Evolutionary conservation across 2,888 invertebrate genomes (phyloP), one percentile per base, ranked within the genome.

Genomic region (Eremobia ochroleuca): DNA sequence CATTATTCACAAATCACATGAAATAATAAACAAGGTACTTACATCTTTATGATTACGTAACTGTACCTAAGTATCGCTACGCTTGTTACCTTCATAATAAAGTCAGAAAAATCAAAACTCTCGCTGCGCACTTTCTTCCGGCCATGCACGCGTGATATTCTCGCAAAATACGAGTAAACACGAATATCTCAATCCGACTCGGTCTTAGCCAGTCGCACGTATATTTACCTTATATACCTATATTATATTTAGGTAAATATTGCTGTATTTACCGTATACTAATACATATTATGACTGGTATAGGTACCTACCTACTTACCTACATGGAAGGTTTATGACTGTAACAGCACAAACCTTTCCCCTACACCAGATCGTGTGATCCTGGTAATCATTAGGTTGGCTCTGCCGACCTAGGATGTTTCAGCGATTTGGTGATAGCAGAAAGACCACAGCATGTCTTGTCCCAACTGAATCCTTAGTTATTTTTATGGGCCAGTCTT

Each of bases 141-240:
- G 77, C 91, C 83, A 89, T 92, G 81, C 90, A 67, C 15, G 49
- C 76, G 62, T 83, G 81, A 82, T 79, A 90, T 87, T 90, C 90
- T 90, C 90, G 81, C 91, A 92, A 94, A 93, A 94, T 92, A 92
- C 91, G 92, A 92, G 92, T 93, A 92, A 92, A 92, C 92, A 92
- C 87, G 87, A 93, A 94, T 94, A 94, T 93, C 92, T 92, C 85
- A 88, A 91, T 92, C 86, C 88, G 82, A 85, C 82, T 84, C 82
- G 86, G 83, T 90, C 89, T 87, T 81, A 85, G 82, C 83, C 85
- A 85, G 77, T 83, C 87, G 69, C 80, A 87, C 76, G 79, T 81
- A 78, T 78, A 79, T 71, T 78, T 81, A 73, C 65, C 61, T 64
- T 75, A 74, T 70, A 61, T 52, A 37, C 62, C 13, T 55, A 34